Base-by-base conservation (phyloP, 2,888 invertebrate species). In the Cylloceria caligata region DNA sequence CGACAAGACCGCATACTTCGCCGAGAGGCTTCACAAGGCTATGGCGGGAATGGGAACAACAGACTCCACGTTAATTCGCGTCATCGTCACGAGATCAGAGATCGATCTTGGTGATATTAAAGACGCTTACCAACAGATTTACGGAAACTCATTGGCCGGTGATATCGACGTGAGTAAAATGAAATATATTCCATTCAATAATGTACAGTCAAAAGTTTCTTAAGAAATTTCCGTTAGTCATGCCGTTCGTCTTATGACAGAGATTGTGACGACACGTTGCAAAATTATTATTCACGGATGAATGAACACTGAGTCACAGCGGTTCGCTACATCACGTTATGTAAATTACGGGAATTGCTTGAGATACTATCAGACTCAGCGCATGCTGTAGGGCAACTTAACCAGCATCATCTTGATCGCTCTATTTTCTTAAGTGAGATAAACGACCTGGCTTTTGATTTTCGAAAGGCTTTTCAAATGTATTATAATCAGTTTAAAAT, bases 11-110 rank as follows among this genome's bases (percentile, higher is more conserved):
- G 94, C 95, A 21, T 98, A 96, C 94, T 98, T 98, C 93, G 98
- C 98, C 0, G 96, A 97, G 89, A 95, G 96, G 57, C 94, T 98
- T 67, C 96, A 98, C 93, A 95, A 97, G 91, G 96, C 97, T 30
- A 97, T 98, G 97, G 96, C 96, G 89, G 98, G 98, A 6, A 93
- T 97, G 88, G 98, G 98, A 81, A 98, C 98, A 9, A 96, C 96
- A 90, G 98, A 98, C 92, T 94, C 96, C 57, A 96, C 97, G 86
- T 94, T 98, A 86, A 98, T 98, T 88, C 96, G 98, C 88, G 94
- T 98, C 79, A 94, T 98, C 88, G 96, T 97, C 65, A 96, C 97
- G 0, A 95, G 98, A 88, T 95, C 95, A 88, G 97, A 98, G 94
- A 95, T 97, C 82, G 98, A 98, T 93, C 94, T 98, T 93, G 96